Percentiles rank a stretch among this genome's conserved stretches.
phyloP scores from a whole-genome alignment of 2,888 invertebrate species.

The Halictus quadricinctus region DNA sequence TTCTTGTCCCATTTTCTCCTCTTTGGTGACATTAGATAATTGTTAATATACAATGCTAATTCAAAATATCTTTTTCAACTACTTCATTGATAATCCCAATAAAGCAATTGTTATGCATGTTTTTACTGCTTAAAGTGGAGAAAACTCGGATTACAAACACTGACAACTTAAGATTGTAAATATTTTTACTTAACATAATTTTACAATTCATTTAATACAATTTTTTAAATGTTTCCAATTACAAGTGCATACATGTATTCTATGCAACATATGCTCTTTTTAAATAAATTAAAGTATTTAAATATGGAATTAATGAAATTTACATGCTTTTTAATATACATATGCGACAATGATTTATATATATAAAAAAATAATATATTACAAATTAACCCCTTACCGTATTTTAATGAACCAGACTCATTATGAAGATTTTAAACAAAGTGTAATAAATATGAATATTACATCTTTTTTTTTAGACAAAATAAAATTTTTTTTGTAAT shows the following conservation, averaged over 20 bases:
- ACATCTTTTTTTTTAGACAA: no score
- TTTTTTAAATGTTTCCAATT: conserved; percentile 12
- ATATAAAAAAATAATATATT: conserved; percentile 38
- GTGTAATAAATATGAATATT: background rate
- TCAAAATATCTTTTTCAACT: background rate
- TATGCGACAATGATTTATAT: conserved; percentile 12
- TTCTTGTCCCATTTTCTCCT: no score
- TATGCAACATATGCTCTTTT: conserved; percentile 5
- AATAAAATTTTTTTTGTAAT: no score
- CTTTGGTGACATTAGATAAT: background rate
- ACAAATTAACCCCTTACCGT: background rate
- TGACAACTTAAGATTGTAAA: background rate
- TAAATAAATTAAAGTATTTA: background rate
- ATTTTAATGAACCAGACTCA: background rate
- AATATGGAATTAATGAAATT: conserved; percentile 11
- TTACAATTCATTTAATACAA: background rate
- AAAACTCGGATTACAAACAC: background rate
- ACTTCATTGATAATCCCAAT: background rate
- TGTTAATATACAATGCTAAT: background rate
- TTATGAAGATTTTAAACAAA: background rate
- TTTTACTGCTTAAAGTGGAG: background rate
- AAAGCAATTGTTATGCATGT: background rate
- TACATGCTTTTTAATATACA: conserved; percentile 17
- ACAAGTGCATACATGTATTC: conserved; percentile 7
- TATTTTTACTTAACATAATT: conserved; percentile 26